Evolutionary conservation across 2,113 vertebrate genomes (phyloP), one percentile per base, ranked within the genome.

Genomic region (Chionomys nivalis): DNA sequence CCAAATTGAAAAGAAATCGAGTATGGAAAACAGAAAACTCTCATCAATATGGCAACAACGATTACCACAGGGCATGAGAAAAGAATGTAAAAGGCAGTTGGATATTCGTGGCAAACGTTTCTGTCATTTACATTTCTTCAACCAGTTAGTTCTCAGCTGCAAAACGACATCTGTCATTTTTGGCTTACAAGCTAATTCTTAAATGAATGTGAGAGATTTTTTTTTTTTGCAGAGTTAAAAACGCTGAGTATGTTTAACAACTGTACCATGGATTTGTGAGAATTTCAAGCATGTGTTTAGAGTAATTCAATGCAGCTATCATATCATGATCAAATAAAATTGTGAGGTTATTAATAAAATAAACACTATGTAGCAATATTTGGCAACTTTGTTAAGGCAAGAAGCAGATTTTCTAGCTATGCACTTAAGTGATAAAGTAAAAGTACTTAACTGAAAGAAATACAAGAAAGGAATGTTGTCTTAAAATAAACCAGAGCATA

Each of bases 191-290:
- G 97, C 97, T 98, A 99, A 97, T 95, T 98, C 98, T 98, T 98
- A 96, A 95, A 98, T 98, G 98, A 99, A 99, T 99, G 98, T 95
- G 96, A 99, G 98, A 98, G 96, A 98, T 98, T 98, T 96, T 97
- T 96, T 97, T 96, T 97, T 98, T 98, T 97, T 97, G 97, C 97
- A 98, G 92, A 98, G 98, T 98, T 98, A 99, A 99, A 99, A 99
- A 99, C 98, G 98, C 98, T 97, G 98, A 98, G 99, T 99, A 99
- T 99, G 98, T 97, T 98, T 98, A 99, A 99, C 99, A 99, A 99
- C 99, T 99, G 99, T 98, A 99, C 97, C 96, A 98, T 98, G 98
- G 98, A 99, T 98, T 99, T 98, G 95, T 97, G 99, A 98, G 99
- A 99, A 99, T 99, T 98, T 98, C 96, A 98, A 99, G 98, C 98